Conservation (phyloP, 2,113 vertebrate species). For the Heptranchias perlo region DNA sequence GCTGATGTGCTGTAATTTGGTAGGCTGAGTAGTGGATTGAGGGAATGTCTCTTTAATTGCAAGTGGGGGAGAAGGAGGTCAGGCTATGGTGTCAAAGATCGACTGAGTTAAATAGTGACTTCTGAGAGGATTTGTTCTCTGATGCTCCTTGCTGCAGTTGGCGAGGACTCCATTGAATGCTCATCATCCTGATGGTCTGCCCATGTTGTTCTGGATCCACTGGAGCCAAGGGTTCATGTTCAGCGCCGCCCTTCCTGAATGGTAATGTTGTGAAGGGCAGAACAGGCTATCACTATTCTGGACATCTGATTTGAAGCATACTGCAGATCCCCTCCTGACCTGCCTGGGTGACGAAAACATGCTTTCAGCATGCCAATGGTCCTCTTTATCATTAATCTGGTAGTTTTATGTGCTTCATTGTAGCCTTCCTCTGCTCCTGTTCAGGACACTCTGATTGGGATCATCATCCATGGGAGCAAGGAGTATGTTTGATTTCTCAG, state of each 20-base stretch:
- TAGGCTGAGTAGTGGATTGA: neutral
- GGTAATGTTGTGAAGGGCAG: neutral
- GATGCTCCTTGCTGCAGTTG: neutral
- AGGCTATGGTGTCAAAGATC: neutral
- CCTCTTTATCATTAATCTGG: neutral
- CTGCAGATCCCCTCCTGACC: neutral
- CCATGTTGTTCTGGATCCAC: neutral
- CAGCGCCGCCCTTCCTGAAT: neutral
- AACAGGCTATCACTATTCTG: neutral
- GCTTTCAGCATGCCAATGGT: neutral
- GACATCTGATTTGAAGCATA: neutral
- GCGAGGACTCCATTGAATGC: neutral
- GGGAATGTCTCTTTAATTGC: neutral
- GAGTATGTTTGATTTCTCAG: neutral
- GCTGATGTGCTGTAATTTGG: neutral
- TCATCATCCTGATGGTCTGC: neutral
- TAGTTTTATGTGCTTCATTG: neutral
- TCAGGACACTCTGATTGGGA: neutral
- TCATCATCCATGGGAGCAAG: neutral
- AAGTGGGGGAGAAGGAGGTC: neutral
- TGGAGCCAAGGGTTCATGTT: neutral
- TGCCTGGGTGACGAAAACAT: neutral
- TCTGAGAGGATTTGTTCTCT: too few relatives aligned
- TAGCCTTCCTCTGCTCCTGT: neutral
- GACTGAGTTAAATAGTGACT: neutral